Evolutionary conservation across 1,140 invertebrate species (phyloP).

Genomic region (Oppia nitens): DNA sequence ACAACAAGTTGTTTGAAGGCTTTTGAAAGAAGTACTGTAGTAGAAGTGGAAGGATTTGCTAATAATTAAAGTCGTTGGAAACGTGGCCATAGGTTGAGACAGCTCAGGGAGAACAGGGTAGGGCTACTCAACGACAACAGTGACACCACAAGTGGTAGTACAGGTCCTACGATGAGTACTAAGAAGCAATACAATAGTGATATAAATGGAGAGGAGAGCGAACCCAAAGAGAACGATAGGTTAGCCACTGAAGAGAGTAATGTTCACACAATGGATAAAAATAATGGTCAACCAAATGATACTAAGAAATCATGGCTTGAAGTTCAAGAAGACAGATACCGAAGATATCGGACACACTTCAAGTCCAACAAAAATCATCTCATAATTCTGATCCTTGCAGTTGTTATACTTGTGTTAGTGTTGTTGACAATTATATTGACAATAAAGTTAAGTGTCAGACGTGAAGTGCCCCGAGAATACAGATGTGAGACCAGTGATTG

Average conservation of each 20-base stretch:
- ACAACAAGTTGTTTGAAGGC: no score
- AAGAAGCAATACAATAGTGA: neutral
- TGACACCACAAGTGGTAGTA: no score
- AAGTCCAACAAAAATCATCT: neutral
- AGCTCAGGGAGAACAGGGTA: no score
- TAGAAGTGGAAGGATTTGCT: no score
- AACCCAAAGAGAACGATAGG: constrained; percentile 12
- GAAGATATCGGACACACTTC: neutral
- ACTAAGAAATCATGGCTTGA: neutral
- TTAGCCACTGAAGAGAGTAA: neutral
- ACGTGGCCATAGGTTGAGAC: no score
- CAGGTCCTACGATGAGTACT: no score
- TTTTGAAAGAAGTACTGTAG: no score
- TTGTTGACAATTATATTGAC: neutral
- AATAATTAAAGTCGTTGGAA: no score
- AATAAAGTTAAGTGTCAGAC: neutral
- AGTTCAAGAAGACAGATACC: neutral
- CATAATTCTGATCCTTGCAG: neutral
- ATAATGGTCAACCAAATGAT: neutral
- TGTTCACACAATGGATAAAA: neutral
- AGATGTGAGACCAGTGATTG: constrained; percentile 3
- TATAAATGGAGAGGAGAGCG: constrained; percentile 1
- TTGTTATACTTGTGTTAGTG: constrained; percentile 4
- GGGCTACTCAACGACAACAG: no score
- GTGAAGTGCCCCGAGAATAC: neutral